Percentiles rank a stretch among this genome's conserved stretches.
These are phyloP conservation scores for Bedellia somnulentella DNA, from an alignment of 2,888 invertebrate species.

Conservation along the genomic window DNA sequence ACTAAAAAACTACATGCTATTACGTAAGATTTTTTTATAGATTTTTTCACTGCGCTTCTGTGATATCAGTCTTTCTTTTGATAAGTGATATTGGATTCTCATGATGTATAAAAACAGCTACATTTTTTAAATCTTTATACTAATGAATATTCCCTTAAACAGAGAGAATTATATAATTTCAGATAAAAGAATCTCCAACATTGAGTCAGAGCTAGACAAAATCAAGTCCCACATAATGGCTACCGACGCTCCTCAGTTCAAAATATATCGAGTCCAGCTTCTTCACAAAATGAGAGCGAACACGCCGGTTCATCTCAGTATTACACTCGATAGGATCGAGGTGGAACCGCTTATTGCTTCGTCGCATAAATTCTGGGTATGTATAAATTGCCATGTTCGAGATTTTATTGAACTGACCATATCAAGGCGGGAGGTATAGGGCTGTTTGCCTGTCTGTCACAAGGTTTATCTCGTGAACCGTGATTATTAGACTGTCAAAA, in stretches of 20 bases:
- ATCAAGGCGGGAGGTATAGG: too few relatives aligned
- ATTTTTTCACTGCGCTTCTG: too few relatives aligned
- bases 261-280: conserved; percentile 77
- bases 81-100: too few relatives aligned
- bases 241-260: conserved; percentile 86
- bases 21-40: too few relatives aligned
- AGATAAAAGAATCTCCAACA: conserved; percentile 17
- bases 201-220: conserved; percentile 58
- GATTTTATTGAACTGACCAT: too few relatives aligned
- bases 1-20: too few relatives aligned
- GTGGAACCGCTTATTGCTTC: conserved; percentile 79
- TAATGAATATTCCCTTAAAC: conserved; percentile 4
- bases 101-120: too few relatives aligned
- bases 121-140: conserved; percentile 1
- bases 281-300: conserved; percentile 80
- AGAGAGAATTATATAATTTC: conserved; percentile 7
- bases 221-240: conserved; percentile 75
- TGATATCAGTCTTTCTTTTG: too few relatives aligned
- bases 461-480: too few relatives aligned
- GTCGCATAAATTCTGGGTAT: conserved; percentile 66
- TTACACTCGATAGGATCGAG: conserved; percentile 89
- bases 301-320: conserved; percentile 82
- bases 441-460: too few relatives aligned
- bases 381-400: conserved; percentile 10
- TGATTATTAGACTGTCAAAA: too few relatives aligned